Evolutionary conservation across 2,113 vertebrate species (phyloP).

Genomic region (Eublepharis macularius): DNA sequence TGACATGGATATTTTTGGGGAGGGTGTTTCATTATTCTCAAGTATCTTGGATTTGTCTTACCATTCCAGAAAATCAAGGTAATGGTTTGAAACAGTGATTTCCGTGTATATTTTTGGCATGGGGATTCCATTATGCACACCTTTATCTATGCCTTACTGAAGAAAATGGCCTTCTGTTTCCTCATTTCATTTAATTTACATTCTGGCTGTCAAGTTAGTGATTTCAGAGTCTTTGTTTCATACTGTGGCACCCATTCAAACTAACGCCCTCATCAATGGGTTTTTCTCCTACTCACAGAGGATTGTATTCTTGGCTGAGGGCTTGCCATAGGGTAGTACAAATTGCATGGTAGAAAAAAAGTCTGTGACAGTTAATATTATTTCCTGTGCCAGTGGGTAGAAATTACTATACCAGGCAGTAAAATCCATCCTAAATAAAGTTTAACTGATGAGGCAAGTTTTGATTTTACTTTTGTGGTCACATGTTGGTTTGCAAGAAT

Average conservation of each 20-base stretch:
- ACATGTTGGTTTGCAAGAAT: not conserved
- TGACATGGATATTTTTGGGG: too few relatives aligned
- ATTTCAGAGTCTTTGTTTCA: slow-evolving; percentile 41
- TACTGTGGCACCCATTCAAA: slow-evolving; percentile 28
- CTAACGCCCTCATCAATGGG: slow-evolving; percentile 36
- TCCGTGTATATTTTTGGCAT: too few relatives aligned
- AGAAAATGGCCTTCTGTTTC: slow-evolving; percentile 47
- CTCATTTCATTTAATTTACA: slow-evolving; percentile 53
- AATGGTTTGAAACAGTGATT: too few relatives aligned
- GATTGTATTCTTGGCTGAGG: slow-evolving; percentile 44
- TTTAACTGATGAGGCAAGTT: not conserved
- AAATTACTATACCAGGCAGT: not conserved
- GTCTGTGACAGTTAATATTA: not conserved
- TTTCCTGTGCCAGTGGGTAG: slow-evolving; percentile 5
- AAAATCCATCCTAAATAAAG: not conserved
- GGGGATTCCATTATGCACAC: too few relatives aligned
- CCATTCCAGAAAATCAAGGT: too few relatives aligned
- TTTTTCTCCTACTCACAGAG: slow-evolving; percentile 26
- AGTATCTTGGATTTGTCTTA: too few relatives aligned
- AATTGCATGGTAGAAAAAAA: slow-evolving; percentile 23
- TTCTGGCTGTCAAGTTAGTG: slow-evolving; percentile 47
- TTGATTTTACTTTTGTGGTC: not conserved
- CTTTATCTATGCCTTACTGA: not conserved
- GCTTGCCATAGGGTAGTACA: slow-evolving; percentile 17
- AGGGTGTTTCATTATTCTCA: too few relatives aligned